Base-by-base conservation (phyloP, 2,797 vertebrate genomes). In the Pseudopleuronectes americanus region DNA sequence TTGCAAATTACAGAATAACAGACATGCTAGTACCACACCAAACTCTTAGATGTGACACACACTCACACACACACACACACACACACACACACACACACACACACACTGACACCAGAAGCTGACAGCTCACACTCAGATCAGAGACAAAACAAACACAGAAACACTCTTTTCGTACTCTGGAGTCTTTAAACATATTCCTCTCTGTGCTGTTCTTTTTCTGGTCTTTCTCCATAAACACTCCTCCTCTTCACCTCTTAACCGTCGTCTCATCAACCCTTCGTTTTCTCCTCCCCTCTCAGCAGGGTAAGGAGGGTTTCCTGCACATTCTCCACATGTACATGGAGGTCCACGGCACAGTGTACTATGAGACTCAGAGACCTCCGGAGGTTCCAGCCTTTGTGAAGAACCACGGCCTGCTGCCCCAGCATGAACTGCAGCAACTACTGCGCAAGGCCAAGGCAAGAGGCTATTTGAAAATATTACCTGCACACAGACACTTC, bases 261-360 rank as follows among this genome's bases (percentile, higher is more conserved):
- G 43, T 28, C 0, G 60, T 70, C 57, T 77, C 22, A 36, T 26
- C 48, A 68, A 70, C 54, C 41, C 31, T 41, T 77, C 22, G 61
- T 69, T 73, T 43, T 14, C 57, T 53, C 31, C 21, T 77, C 56
- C 61, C 80, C 31, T 59, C 69, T 67, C 71, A 82, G 76, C 91
- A 98, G 98, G 96, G 98, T 71, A 98, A 98, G 74, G 97, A 98
- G 47, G 96, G 96, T 76, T 97, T 97, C 86, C 92, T 99, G 81
- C 87, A 94, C 88, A 96, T 98, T 80, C 93, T 99, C 63, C 96
- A 96, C 90, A 96, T 92, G 70, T 96, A 99, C 93, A 98, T 99
- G 98, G 97, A 98, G 91, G 94, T 99, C 83, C 98, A 99, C 0
- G 97, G 97, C 71, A 99, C 98, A 0, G 98, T 99, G 74, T 99